Base-by-base conservation (phyloP, 2,113 vertebrate species). In the Coreoperca whiteheadi region DNA sequence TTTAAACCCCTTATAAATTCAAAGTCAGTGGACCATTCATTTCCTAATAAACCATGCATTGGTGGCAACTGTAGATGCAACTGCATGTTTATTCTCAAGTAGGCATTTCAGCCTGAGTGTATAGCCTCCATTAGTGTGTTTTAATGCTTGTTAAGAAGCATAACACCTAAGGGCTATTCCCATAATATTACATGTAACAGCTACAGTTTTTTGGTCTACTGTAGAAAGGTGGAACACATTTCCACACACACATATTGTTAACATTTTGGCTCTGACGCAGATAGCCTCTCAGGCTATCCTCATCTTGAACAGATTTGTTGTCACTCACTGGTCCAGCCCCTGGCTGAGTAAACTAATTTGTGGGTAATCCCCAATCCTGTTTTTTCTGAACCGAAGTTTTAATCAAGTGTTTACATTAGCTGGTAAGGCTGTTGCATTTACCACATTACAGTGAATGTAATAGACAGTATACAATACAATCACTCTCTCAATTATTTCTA, bases 291-390 rank as follows among this genome's bases (percentile, higher is more conserved):
- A 84, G 87, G 65, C 73, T 89, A 80, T 76, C 91, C 82, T 85
- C 89, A 92, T 79, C 75, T 89, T 91, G 81, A 89, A 92, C 69
- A 86, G 57, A 92, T 93, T 91, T 92, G 85, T 83, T 72, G 79
- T 79, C 65, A 79, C 59, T 77, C 20, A 30, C 59, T 79, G 64
- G 30, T 51, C 79, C 74, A 80, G 79, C 82, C 87, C 25, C 51
- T 63, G 82, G 77, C 79, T 66, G 71, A 74, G 76, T 79, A 83
- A 90, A 89, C 77, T 84, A 32, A 85, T 70, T 79, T 83, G 61
- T 80, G 84, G 84, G 71, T 89, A 82, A 91, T 87, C 84, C 81
- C 71, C 43, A 72, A 87, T 87, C 87, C 77, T 71, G 50, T 79
- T 77, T 76, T 84, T 67, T 71, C 54, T 83, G 71, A 87, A 41